Evolutionary conservation across 2,888 invertebrate genomes (phyloP), one percentile per base, ranked within the genome.

Genomic region (Ischnus inquisitorius): DNA sequence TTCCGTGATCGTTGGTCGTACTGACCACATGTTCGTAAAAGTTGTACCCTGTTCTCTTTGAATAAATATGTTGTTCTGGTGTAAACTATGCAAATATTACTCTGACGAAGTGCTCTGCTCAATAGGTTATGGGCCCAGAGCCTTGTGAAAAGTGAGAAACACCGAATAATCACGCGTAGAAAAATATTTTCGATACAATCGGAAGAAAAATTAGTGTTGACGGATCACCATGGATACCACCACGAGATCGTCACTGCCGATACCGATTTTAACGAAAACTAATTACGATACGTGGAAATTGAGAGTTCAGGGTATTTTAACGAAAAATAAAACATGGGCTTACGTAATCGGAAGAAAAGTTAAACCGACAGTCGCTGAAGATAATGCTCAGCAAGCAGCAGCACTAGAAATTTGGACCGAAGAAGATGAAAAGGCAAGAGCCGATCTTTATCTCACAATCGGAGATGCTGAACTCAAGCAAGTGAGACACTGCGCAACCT

Each of bases 401-500:
- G 72, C 14, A 14, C 2, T 28, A 19, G 54, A 54, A 12, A 25
- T 12, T 25, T 75, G 75, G 51, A 48, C 14, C 12, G 57, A 64
- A 5, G 48, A 48, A n/a, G 75, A 75, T 14, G 14, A 48, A 19
- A 64, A 43, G 16, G 75, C 75, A 43, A 43, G 28, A 62, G 16
- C 75, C 8, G 64, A 64, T 3, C 12, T 75, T 2, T 51, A 51
- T 14, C n/a, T 75, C 16, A 34, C 1, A 4, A 75, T 75, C 10
- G n/a, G 28, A 3, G 48, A 46, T 10, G 25, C 43, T 0, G 75
- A 75, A 46, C 34, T 78, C 3, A 64, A 76, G 28, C 79, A 80
- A 22, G 25, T 82, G 1, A 71, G 57, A 65, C 41, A 51, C n/a
- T 82, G 77, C 39, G 46, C 39, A n/a, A 90, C 90, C 0, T 87